Evolutionary conservation across 1,140 invertebrate genomes (phyloP).

Genomic region (Mya arenaria): DNA sequence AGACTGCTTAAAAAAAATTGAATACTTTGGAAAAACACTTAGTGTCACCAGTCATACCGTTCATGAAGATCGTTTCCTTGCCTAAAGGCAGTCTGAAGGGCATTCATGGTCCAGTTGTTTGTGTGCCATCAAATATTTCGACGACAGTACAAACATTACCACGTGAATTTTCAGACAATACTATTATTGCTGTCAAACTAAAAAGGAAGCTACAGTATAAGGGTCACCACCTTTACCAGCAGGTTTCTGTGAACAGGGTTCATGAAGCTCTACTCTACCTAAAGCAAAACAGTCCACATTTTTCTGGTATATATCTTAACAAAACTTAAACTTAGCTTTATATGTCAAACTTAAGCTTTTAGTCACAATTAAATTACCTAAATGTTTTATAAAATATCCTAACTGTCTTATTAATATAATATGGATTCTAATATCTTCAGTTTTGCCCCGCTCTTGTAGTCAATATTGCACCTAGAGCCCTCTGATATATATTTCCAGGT

Average conservation of each 20-base stretch:
- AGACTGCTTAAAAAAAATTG: neutral
- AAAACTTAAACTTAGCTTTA: constrained; percentile 7
- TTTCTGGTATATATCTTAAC: neutral
- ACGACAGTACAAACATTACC: neutral
- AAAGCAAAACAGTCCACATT: neutral
- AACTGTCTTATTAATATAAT: neutral
- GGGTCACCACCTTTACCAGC: neutral
- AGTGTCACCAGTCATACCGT: neutral
- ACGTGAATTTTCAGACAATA: neutral
- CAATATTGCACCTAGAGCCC: neutral
- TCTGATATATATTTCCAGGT: constrained; percentile 2
- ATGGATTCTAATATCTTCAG: neutral
- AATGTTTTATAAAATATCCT: constrained; percentile 1
- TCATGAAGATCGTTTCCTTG: neutral
- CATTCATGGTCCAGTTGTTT: neutral
- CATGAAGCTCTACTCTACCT: neutral
- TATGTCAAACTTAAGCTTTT: constrained; percentile 8
- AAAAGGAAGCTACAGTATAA: neutral
- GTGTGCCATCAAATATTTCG: neutral
- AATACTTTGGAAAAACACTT: neutral
- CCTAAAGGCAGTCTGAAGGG: neutral
- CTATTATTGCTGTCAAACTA: neutral
- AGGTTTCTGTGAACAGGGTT: neutral
- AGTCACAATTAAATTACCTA: neutral
- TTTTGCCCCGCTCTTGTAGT: neutral